Percentiles rank a stretch among this genome's conserved stretches.
These are phyloP conservation scores for Heteronetta atricapilla DNA, from an alignment of 2,113 vertebrate species.

Conservation along the genomic window DNA sequence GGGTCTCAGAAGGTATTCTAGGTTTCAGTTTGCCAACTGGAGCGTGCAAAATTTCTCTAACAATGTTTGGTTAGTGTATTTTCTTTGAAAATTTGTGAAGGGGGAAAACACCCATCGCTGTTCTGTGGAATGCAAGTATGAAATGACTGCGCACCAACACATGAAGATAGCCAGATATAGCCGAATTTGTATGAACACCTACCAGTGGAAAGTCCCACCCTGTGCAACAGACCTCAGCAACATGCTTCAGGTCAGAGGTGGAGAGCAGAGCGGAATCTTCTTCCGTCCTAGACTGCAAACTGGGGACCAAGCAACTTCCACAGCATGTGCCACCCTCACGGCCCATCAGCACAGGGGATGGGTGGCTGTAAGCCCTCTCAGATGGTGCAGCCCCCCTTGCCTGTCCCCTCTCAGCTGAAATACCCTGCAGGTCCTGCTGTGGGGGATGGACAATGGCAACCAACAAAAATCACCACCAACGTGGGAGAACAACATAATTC, in stretches of 20 bases:
- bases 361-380: neutral
- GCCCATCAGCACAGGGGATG: neutral
- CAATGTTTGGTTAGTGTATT: neutral
- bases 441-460: neutral
- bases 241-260: neutral
- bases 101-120: neutral
- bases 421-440: neutral
- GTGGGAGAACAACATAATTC: neutral
- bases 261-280: neutral
- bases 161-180: neutral
- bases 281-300: neutral
- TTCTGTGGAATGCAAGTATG: slow-evolving; percentile 35
- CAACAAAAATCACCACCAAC: neutral
- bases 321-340: neutral
- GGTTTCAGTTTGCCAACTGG: slow-evolving; percentile 43
- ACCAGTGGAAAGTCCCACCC: slow-evolving; percentile 20
- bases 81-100: slow-evolving; percentile 38
- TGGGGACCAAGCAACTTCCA: neutral
- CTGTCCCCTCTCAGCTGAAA: neutral
- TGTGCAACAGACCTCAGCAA: neutral
- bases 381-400: neutral
- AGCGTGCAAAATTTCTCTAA: neutral
- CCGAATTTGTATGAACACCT: slow-evolving; percentile 2
- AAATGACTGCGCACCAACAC: slow-evolving; percentile 30
- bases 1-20: slow-evolving; percentile 18